Evolutionary conservation across 2,113 vertebrate genomes (phyloP), one percentile per base, ranked within the genome.

Genomic region (Xyliphius kryptos): DNA sequence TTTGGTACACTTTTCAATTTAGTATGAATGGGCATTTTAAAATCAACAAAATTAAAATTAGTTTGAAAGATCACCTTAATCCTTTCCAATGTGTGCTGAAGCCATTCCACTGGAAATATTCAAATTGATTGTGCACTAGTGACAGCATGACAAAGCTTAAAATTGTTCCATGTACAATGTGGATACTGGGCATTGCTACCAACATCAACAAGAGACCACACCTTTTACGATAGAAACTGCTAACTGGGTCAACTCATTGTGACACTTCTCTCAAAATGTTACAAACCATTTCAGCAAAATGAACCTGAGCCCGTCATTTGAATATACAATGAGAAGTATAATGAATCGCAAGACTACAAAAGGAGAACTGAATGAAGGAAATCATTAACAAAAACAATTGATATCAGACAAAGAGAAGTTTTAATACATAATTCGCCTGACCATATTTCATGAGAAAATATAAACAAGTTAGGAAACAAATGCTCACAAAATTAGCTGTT

Each of bases 21-120:
- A 17, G 10, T 16, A 6, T 38, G 16, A 16, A 38, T 9, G 10
- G 15, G 10, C 36, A 19, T 40, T 56, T 19, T 38, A 55, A 19
- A 54, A n/a, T 16, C 10, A 56, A 13, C 13, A 3, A n/a, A n/a
- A n/a, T n/a, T 2, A 13, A 17, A 16, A 9, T 17, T 6, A 55
- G 36, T 55, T 38, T 37, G 10, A 55, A 37, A 16, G n/a, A 55
- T 55, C n/a, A 38, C 2, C 15, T 55, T 55, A 6, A 55, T 38
- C 32, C 13, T 11, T 17, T 4, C 15, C 32, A 55, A 55, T 8
- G 26, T 10, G 36, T 26, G 17, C 21, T 26, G 20, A 5, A 38
- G 11, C 36, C 14, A 11, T 40, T 56, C 2, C 52, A 36, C 3
- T 54, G 26, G 26, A 54, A 37, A 54, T 6, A 15, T 37, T 37